phyloP scores from a whole-genome alignment of 2,888 invertebrate species.

The Drosophila helvetica region DNA sequence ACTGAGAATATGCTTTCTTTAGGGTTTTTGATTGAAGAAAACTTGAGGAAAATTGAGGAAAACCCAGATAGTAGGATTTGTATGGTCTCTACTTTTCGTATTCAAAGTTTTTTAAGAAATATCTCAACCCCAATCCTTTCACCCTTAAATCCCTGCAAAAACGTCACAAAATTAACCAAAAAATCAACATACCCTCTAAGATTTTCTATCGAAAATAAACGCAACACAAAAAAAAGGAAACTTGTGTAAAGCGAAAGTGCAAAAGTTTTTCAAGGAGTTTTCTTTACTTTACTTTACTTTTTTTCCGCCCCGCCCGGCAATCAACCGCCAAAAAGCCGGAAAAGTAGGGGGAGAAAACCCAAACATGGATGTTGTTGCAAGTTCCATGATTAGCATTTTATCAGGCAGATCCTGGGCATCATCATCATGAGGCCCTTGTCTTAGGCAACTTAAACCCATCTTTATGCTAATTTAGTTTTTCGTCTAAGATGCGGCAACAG shows the following conservation, averaged over 20 bases:
- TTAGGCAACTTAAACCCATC: conserved; percentile 39
- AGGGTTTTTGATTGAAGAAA: not conserved
- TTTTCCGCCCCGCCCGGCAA: conserved; percentile 16
- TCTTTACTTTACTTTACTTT: conserved; percentile 15
- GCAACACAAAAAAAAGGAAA: conserved; percentile 22
- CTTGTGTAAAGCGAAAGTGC: conserved; percentile 61
- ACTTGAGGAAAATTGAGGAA: too few species aligned
- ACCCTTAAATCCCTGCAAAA: not conserved
- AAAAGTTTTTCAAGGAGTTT: conserved; percentile 60
- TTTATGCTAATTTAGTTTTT: conserved; percentile 70
- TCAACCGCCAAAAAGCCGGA: conserved; percentile 39
- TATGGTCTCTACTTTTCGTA: not conserved
- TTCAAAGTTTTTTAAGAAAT: not conserved
- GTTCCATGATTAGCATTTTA: conserved; percentile 76
- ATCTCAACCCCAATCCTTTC: not conserved
- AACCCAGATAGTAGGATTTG: too few species aligned
- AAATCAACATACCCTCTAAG: not conserved
- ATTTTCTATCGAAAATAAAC: not conserved
- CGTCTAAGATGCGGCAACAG: conserved; percentile 58
- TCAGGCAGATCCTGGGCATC: conserved; percentile 62
- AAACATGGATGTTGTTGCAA: conserved; percentile 22
- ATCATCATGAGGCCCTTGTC: conserved; percentile 58
- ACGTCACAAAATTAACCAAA: not conserved
- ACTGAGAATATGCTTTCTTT: conserved; percentile 35
- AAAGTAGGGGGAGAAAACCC: not conserved